Conservation (phyloP, 1,140 invertebrate genomes). For the Papilio glaucus region DNA sequence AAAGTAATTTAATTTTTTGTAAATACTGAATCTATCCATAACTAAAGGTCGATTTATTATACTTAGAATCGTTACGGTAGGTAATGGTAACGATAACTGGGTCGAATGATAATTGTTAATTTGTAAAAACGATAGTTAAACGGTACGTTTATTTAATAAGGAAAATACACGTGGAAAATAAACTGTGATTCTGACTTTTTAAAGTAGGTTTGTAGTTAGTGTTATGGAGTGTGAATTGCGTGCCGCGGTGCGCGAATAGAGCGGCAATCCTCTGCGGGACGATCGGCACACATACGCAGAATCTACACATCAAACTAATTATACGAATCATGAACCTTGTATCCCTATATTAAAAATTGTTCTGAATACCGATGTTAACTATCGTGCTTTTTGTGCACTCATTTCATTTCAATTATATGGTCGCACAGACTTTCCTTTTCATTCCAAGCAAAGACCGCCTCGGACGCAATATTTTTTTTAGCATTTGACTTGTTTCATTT, state of each 20-base stretch:
- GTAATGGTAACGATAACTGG: slow-evolving; percentile 71
- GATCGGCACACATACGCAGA: too few species aligned
- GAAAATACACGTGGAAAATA: slow-evolving; percentile 79
- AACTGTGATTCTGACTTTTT: slow-evolving; percentile 82
- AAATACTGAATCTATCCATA: slow-evolving; percentile 74
- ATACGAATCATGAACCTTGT: too few species aligned
- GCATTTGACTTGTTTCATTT: background rate
- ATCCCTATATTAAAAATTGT: too few species aligned
- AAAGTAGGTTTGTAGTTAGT: slow-evolving; percentile 77
- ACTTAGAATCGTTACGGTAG: slow-evolving; percentile 72
- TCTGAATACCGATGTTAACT: too few species aligned
- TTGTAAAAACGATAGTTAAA: slow-evolving; percentile 63
- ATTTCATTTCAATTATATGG: background rate
- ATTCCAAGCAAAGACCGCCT: slow-evolving; percentile 1
- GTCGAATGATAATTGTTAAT: slow-evolving; percentile 70
- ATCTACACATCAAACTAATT: too few species aligned
- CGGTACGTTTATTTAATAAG: slow-evolving; percentile 59
- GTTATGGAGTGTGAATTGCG: slow-evolving; percentile 58
- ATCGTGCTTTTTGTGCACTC: background rate
- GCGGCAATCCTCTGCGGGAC: background rate
- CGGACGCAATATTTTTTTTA: background rate
- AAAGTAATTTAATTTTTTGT: slow-evolving; percentile 79
- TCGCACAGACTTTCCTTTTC: background rate
- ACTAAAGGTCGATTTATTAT: slow-evolving; percentile 73
- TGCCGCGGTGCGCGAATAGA: slow-evolving; percentile 43